Percentiles rank a stretch among this genome's conserved stretches.
Conservation (phyloP, 2,797 vertebrate genomes). For the Paguma larvata region DNA sequence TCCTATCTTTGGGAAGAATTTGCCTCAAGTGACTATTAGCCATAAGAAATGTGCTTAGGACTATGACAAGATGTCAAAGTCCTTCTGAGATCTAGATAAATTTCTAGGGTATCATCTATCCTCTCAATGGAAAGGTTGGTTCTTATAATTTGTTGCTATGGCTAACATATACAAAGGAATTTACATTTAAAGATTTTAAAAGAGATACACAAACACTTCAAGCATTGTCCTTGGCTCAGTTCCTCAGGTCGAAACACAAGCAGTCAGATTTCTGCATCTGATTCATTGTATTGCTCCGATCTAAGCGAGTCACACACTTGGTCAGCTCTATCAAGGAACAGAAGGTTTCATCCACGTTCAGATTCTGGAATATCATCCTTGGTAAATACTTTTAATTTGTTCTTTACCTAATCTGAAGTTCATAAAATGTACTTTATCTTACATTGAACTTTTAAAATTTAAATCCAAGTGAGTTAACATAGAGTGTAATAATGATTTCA, state of each 20-base stretch:
- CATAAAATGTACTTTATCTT: neutral
- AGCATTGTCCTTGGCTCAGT: conserved; percentile 87
- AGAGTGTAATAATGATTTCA: no score
- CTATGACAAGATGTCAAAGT: neutral
- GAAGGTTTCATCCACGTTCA: conserved; percentile 85
- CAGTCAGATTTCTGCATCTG: conserved; percentile 88
- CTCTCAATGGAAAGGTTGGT: neutral
- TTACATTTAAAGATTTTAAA: neutral
- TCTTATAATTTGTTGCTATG: conserved; percentile 14
- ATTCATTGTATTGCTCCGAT: conserved; percentile 89
- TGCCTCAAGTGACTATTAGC: neutral
- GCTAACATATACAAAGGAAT: neutral
- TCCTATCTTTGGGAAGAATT: neutral
- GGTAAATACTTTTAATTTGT: conserved; percentile 89
- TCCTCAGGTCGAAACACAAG: conserved; percentile 93
- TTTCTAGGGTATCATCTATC: neutral
- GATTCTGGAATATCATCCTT: conserved; percentile 92
- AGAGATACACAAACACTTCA: neutral
- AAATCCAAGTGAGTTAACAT: no score
- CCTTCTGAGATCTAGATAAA: neutral
- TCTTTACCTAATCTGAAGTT: neutral
- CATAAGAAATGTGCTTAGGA: neutral
- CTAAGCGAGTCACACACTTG: conserved; percentile 82
- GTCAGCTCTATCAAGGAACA: conserved; percentile 19
- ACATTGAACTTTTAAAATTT: neutral